Conservation (phyloP, 2,797 vertebrate genomes). For the Phoeniculus purpureus region DNA sequence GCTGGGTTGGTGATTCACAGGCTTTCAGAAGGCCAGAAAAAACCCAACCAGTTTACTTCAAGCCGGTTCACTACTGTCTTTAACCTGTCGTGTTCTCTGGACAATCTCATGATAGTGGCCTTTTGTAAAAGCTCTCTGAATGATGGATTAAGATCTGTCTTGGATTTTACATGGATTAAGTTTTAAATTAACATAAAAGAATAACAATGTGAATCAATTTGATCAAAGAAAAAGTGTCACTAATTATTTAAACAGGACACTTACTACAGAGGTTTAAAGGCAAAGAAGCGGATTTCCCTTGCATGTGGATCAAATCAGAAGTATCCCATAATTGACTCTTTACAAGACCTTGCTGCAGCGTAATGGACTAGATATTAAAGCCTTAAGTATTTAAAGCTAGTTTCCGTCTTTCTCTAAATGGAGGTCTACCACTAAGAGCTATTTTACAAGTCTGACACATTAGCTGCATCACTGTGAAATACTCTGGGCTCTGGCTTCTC, state of each 20-base stretch:
- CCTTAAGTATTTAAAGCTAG: slow-evolving; percentile 93
- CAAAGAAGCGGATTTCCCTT: slow-evolving; percentile 85
- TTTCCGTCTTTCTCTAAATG: slow-evolving; percentile 88
- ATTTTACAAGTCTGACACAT: slow-evolving; percentile 95
- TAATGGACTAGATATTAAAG: slow-evolving; percentile 99
- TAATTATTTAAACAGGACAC: slow-evolving; percentile 88
- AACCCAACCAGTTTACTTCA: slow-evolving; percentile 11
- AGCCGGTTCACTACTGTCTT: slow-evolving; percentile 52
- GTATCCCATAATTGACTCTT: slow-evolving; percentile 98
- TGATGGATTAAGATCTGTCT: slow-evolving; percentile 77
- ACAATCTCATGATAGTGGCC: slow-evolving; percentile 61
- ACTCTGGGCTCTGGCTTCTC: slow-evolving; percentile 81
- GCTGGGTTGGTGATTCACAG: slow-evolving; percentile 3
- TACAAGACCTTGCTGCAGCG: slow-evolving; percentile 91
- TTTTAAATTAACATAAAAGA: slow-evolving; percentile 82
- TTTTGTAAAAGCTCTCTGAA: slow-evolving; percentile 67
- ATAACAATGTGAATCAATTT: slow-evolving; percentile 84
- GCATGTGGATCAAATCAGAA: slow-evolving; percentile 99
- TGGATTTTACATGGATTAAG: slow-evolving; percentile 79
- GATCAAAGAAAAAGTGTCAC: slow-evolving; percentile 88
- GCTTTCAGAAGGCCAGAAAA: background rate
- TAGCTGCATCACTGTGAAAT: slow-evolving; percentile 86
- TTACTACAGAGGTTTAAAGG: slow-evolving; percentile 80
- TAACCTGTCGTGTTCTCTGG: slow-evolving; percentile 67
- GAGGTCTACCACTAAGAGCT: slow-evolving; percentile 81